Evolutionary conservation across 1,140 invertebrate species (phyloP).

Genomic region (Polypedilum vanderplanki): DNA sequence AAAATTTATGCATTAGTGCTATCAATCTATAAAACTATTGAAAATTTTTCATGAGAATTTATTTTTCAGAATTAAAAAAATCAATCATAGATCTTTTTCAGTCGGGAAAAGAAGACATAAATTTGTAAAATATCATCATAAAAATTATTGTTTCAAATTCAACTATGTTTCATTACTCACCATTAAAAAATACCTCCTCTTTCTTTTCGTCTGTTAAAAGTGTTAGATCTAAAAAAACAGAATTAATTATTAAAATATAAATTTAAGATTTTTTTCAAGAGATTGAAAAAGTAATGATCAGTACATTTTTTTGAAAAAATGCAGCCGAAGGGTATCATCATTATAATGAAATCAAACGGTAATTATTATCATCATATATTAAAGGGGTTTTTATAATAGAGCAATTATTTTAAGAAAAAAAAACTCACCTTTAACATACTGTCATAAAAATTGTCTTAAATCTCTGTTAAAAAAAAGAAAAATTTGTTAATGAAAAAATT

Average conservation of each 20-base stretch:
- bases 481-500: no score
- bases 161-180: not conserved
- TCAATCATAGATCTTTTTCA: not conserved
- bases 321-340: slow-evolving; percentile 34
- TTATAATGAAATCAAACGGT: slow-evolving; percentile 35
- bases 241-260: no score
- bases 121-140: slow-evolving; percentile 30
- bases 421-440: no score
- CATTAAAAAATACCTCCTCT: not conserved
- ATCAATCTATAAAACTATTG: slow-evolving; percentile 30
- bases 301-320: slow-evolving; percentile 31
- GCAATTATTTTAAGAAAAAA: no score
- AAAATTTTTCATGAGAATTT: slow-evolving; percentile 18
- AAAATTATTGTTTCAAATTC: slow-evolving; percentile 27
- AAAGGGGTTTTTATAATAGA: no score
- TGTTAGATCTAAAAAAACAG: no score
- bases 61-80: slow-evolving; percentile 34
- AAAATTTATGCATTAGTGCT: not conserved
- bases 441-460: no score
- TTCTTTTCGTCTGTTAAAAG: no score
- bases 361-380: slow-evolving; percentile 35
- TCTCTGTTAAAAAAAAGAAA: no score
- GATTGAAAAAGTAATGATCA: no score
- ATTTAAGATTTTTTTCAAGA: no score
- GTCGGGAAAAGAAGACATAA: slow-evolving; percentile 24